A percentile compares a stretch with the other conserved stretches of the same genome.
Evolutionary conservation across 2,797 vertebrate genomes (phyloP).

Genomic region (Rhinatrema bivittatum): DNA sequence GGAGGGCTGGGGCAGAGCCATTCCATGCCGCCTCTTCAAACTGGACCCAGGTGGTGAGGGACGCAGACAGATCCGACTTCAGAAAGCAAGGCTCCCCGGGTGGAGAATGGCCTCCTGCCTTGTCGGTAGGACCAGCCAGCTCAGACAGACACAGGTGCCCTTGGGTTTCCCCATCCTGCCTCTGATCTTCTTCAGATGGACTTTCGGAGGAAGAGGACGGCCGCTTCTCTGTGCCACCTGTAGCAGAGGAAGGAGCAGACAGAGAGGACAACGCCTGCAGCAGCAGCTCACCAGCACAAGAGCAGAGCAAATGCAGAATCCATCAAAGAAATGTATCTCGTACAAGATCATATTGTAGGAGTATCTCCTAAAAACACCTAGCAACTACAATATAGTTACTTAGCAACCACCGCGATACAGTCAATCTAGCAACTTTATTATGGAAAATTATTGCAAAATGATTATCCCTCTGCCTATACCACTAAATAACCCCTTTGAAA

Average conservation of each 20-base stretch:
- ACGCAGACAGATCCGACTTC: slow-evolving; percentile 27
- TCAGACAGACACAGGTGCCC: slow-evolving; percentile 26
- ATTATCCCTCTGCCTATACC: too few relatives aligned
- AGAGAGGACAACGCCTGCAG: too few relatives aligned
- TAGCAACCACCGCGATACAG: neutral
- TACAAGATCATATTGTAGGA: too few relatives aligned
- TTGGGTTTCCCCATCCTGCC: slow-evolving; percentile 30
- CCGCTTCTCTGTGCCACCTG: slow-evolving; percentile 29
- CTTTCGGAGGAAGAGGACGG: slow-evolving; percentile 42
- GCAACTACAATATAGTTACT: too few relatives aligned
- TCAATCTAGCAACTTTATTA: too few relatives aligned
- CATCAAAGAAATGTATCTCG: too few relatives aligned
- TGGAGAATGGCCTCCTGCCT: slow-evolving; percentile 30
- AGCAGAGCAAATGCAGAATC: too few relatives aligned
- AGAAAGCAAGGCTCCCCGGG: slow-evolving; percentile 25
- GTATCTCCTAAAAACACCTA: too few relatives aligned
- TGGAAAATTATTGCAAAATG: too few relatives aligned
- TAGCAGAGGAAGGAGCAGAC: slow-evolving; percentile 10
- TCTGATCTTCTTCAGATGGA: slow-evolving; percentile 44
- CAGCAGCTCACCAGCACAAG: too few relatives aligned
- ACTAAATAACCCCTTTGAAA: too few relatives aligned
- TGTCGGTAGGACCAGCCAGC: slow-evolving; percentile 27
- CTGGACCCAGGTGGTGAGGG: slow-evolving; percentile 59
- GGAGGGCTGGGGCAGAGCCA: slow-evolving; percentile 12
- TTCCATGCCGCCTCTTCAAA: slow-evolving; percentile 58